Evolutionary conservation across 2,113 vertebrate genomes (phyloP).

Genomic region (Campylomormyrus numenius): DNA sequence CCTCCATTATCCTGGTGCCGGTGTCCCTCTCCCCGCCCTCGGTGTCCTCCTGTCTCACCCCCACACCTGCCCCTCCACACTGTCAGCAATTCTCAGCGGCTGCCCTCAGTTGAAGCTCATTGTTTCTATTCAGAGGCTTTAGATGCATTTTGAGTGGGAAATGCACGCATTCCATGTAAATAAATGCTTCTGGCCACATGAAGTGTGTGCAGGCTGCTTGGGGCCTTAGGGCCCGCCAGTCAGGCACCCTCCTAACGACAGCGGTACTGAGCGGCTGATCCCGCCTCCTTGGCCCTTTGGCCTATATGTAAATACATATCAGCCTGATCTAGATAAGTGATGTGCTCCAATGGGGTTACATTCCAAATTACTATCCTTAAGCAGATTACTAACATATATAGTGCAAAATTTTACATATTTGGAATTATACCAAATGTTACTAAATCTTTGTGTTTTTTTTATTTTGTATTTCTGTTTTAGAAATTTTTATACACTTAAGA

Average conservation of each 20-base stretch:
- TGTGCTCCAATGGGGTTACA: conserved; percentile 35
- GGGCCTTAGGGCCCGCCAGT: not conserved
- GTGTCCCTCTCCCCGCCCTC: not conserved
- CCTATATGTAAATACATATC: conserved; percentile 12
- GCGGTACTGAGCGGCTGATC: too few species aligned
- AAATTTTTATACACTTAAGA: conserved; percentile 38
- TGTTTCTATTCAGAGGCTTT: not conserved
- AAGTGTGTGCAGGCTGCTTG: not conserved
- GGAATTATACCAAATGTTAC: conserved; percentile 38
- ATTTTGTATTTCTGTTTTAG: conserved; percentile 18
- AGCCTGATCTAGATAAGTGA: conserved; percentile 5
- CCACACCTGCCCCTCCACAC: not conserved
- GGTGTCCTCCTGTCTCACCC: not conserved
- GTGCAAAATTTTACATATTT: not conserved
- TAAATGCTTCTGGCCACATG: not conserved
- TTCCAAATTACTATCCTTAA: conserved; percentile 25
- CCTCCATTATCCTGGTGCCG: not conserved
- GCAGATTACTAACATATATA: conserved; percentile 1
- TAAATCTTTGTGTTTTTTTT: not conserved
- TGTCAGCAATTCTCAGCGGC: not conserved
- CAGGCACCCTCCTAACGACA: too few species aligned
- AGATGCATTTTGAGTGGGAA: not conserved
- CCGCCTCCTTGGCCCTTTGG: too few species aligned
- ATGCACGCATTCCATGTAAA: not conserved
- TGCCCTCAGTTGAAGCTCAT: not conserved